phyloP scores from a whole-genome alignment of 2,797 vertebrate species.

The Mus spretus region DNA sequence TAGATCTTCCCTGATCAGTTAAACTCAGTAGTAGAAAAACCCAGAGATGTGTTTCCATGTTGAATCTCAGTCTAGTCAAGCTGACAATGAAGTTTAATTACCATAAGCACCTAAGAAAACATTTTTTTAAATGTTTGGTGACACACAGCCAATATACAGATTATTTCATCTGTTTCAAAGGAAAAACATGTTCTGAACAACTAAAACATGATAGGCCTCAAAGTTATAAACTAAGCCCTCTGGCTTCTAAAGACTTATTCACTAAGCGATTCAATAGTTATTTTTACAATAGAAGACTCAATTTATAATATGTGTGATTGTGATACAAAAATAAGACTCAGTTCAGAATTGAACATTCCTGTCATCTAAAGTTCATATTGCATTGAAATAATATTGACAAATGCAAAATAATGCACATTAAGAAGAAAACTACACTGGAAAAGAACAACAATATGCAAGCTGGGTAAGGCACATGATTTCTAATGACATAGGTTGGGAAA shows the following conservation, averaged over 20 bases:
- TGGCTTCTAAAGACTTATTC: neutral
- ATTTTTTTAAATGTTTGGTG: neutral
- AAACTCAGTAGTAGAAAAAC: neutral
- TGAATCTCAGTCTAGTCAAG: neutral
- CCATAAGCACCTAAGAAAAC: neutral
- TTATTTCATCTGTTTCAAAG: neutral
- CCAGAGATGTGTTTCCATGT: neutral
- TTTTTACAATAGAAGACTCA: neutral
- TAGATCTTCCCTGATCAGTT: neutral
- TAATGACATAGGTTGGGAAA: neutral
- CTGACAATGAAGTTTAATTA: neutral
- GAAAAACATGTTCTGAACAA: neutral
- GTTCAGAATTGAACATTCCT: neutral
- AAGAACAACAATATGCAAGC: neutral
- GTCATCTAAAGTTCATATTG: neutral
- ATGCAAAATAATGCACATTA: neutral
- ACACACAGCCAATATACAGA: neutral
- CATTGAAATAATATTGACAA: neutral
- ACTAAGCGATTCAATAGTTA: neutral
- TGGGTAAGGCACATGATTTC: neutral
- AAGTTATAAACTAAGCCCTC: neutral
- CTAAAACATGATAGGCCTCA: neutral
- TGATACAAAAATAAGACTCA: neutral
- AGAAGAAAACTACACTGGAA: neutral
- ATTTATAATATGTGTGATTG: neutral